A percentile compares a stretch with the other conserved stretches of the same genome.
Evolutionary conservation across 2,888 invertebrate species (phyloP).

Genomic region (Coenonympha glycerion): DNA sequence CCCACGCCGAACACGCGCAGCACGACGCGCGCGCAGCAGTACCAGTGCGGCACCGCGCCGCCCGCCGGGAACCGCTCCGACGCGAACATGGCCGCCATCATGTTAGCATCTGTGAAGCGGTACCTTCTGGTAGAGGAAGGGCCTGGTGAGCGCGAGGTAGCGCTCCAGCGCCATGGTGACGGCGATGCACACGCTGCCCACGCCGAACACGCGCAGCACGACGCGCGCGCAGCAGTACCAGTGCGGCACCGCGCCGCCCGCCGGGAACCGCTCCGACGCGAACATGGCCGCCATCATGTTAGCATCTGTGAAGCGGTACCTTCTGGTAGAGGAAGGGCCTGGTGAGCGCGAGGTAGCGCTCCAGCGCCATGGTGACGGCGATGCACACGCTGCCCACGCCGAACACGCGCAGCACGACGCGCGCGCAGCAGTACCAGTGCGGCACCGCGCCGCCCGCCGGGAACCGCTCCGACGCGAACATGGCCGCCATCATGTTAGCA

Average conservation of each 20-base stretch:
- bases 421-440: conserved; percentile 77
- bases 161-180: conserved; percentile 92
- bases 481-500: conserved; percentile 83
- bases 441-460: conserved; percentile 45
- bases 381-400: conserved; percentile 92
- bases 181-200: conserved; percentile 91
- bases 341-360: conserved; percentile 90
- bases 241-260: conserved; percentile 50
- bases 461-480: conserved; percentile 73
- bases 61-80: conserved; percentile 52
- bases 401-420: conserved; percentile 86
- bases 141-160: conserved; percentile 89
- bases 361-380: conserved; percentile 91
- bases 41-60: conserved; percentile 53
- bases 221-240: conserved; percentile 81
- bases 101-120: too few relatives aligned
- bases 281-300: conserved; percentile 83
- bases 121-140: conserved; percentile 93
- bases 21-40: conserved; percentile 81
- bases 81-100: conserved; percentile 82
- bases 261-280: conserved; percentile 59
- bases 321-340: conserved; percentile 91
- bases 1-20: conserved; percentile 89
- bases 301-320: too few relatives aligned
- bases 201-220: conserved; percentile 86